A percentile compares a stretch with the other conserved stretches of the same genome.
phyloP scores from a whole-genome alignment of 2,888 invertebrate genomes.

The Lepeophtheirus nordmannii region DNA sequence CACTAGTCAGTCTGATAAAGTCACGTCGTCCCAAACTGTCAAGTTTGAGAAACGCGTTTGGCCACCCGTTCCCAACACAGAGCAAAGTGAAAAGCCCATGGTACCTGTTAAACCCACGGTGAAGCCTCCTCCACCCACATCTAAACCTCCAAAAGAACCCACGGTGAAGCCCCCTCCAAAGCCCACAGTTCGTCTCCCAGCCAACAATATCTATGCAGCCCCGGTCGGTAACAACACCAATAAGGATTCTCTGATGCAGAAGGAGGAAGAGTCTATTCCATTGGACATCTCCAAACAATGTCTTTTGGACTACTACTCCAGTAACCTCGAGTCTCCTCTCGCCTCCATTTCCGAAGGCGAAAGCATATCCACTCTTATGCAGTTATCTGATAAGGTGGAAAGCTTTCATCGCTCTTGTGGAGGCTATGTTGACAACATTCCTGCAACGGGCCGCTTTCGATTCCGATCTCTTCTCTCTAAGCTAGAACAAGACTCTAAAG shows the following conservation, averaged over 20 bases:
- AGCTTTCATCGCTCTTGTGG: slow-evolving; percentile 65
- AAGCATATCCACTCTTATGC: slow-evolving; percentile 35
- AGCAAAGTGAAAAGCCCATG: slow-evolving; percentile 45
- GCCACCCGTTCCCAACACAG: slow-evolving; percentile 36
- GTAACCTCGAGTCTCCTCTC: slow-evolving; percentile 12
- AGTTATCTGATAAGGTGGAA: slow-evolving; percentile 60
- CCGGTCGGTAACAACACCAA: slow-evolving; percentile 27
- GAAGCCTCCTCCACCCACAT: slow-evolving; percentile 26
- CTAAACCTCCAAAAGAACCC: slow-evolving; percentile 28
- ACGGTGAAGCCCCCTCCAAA: slow-evolving; percentile 27
- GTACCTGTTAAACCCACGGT: slow-evolving; percentile 53
- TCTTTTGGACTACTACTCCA: slow-evolving; percentile 38
- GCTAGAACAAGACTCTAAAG: slow-evolving; percentile 51
- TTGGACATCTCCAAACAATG: slow-evolving; percentile 12
- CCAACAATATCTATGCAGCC: slow-evolving; percentile 32
- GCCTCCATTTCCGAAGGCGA: slow-evolving; percentile 1
- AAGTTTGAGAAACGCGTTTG: slow-evolving; percentile 39
- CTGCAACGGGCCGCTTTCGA: slow-evolving; percentile 73
- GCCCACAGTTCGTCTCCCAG: slow-evolving; percentile 31
- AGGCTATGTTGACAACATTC: slow-evolving; percentile 63
- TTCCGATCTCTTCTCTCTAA: slow-evolving; percentile 57
- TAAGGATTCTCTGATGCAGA: background rate
- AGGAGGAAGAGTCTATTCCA: background rate
- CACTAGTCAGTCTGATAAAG: slow-evolving; percentile 26
- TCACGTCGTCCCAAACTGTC: slow-evolving; percentile 25